Evolutionary conservation across 2,888 invertebrate genomes (phyloP).

Genomic region (Cylindroiulus punctatus): DNA sequence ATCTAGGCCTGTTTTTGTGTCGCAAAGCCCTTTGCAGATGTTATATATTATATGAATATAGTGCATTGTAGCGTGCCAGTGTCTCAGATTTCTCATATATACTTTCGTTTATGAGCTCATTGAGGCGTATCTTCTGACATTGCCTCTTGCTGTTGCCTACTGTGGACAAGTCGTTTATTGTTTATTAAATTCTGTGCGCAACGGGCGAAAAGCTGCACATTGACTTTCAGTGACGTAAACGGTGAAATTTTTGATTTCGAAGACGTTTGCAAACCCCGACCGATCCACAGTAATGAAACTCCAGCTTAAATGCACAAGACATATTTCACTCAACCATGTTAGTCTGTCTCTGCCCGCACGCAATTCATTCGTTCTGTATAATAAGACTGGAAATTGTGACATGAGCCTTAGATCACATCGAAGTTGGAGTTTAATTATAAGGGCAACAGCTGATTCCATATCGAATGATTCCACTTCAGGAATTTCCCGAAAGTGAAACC

Average conservation of each 20-base stretch:
- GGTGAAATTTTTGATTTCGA: conserved; percentile 41
- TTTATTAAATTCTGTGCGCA: conserved; percentile 39
- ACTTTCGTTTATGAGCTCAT: conserved; percentile 47
- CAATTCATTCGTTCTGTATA: neutral
- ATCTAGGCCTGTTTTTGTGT: neutral
- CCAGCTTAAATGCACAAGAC: conserved; percentile 14
- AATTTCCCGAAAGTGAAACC: neutral
- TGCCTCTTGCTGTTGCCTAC: conserved; percentile 43
- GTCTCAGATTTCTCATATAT: conserved; percentile 42
- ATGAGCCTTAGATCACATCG: neutral
- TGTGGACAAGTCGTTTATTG: conserved; percentile 44
- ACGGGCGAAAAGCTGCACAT: conserved; percentile 27
- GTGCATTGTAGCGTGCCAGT: conserved; percentile 27
- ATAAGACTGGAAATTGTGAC: neutral
- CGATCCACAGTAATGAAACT: neutral
- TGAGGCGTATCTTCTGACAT: conserved; percentile 40
- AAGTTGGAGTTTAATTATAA: conserved; percentile 26
- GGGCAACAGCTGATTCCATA: conserved; percentile 26
- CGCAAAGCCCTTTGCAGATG: conserved; percentile 35
- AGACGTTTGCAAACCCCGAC: neutral
- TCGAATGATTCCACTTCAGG: conserved; percentile 5
- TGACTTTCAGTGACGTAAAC: conserved; percentile 30
- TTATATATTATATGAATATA: conserved; percentile 39
- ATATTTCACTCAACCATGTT: conserved; percentile 25
- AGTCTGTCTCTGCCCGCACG: neutral